Base-by-base conservation (phyloP, 2,888 invertebrate genomes). In the Nudaria mundana region DNA sequence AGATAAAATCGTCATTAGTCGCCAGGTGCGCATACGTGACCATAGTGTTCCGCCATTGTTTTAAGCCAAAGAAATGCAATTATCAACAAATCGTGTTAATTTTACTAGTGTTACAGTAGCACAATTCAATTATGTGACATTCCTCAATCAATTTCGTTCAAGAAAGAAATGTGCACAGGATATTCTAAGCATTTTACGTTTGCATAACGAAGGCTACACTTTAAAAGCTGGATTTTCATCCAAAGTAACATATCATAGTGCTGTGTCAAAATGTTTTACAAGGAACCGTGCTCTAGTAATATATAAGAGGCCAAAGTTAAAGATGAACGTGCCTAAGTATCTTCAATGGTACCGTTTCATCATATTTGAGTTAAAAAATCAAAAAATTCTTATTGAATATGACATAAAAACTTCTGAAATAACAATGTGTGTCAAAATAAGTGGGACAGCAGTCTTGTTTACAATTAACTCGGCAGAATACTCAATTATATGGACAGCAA, bases 121-220 rank as follows among this genome's bases (percentile, higher is more conserved):
- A 3, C 82, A 87, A 41, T 81, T 79, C 40, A 88, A 81, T 56
- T 87, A 88, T 52, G 76, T 82, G 5, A 76, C 81, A 43, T 79
- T 86, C 42, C 54, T 87, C 20, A 77, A 78, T 48, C 81, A 81
- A 45, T 69, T 73, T 47, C 71, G 78, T 20, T 70, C 76, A 1
- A 64, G 74, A 1, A 70, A 67, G 38, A 78, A 71, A 48, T 74
- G 79, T 15, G 69, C 81, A n/a, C 73, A 79, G 48, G 80, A 85
- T 42, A 81, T 87, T 33, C 79, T 83, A 12, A 79, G 75, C 8
- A 66, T 86, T 45, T 56, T 87, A 24, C 84, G 85, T 11, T 59
- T 87, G 29, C 84, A 87, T 48, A 72, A 68, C 8, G 78, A 81
- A 40, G 72, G 78, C 49, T 63, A 64, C 34, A 52, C 68, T n/a